Evolutionary conservation across 2,797 vertebrate genomes (phyloP).

Genomic region (Melopsittacus undulatus): DNA sequence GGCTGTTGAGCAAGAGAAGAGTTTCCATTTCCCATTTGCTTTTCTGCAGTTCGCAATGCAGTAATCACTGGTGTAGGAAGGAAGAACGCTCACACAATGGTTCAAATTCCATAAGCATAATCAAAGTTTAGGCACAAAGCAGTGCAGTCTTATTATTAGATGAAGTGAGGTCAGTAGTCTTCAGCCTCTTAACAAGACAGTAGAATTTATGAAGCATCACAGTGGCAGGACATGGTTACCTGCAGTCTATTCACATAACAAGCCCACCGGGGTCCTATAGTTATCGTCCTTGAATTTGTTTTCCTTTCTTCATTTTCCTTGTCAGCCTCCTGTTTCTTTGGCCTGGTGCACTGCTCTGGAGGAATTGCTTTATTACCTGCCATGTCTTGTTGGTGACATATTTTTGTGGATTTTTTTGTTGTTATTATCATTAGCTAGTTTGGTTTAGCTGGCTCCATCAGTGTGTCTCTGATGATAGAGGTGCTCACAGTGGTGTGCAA

Average conservation of each 20-base stretch:
- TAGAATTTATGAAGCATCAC: slow-evolving; percentile 89
- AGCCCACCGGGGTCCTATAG: slow-evolving; percentile 88
- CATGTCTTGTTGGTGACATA: slow-evolving; percentile 73
- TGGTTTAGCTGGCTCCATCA: not conserved
- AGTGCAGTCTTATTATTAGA: slow-evolving; percentile 79
- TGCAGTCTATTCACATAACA: slow-evolving; percentile 89
- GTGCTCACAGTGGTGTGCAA: not conserved
- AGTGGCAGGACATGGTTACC: slow-evolving; percentile 84
- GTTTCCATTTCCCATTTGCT: not conserved
- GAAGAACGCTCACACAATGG: not conserved
- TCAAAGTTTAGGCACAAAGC: slow-evolving; percentile 63
- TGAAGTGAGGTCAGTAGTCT: slow-evolving; percentile 85
- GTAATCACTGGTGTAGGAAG: not conserved
- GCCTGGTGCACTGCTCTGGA: slow-evolving; percentile 74
- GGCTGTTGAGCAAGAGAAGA: not conserved
- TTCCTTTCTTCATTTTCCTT: slow-evolving; percentile 81
- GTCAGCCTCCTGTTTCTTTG: slow-evolving; percentile 76
- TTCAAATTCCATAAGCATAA: slow-evolving; percentile 18
- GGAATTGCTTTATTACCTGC: slow-evolving; percentile 76
- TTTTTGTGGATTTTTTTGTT: slow-evolving; percentile 64
- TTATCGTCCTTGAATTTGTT: slow-evolving; percentile 82
- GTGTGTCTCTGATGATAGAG: not conserved
- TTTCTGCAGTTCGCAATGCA: not conserved
- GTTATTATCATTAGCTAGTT: not conserved
- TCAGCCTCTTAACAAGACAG: slow-evolving; percentile 88